phyloP scores from a whole-genome alignment of 2,797 vertebrate species.

The Xenopus petersii region DNA sequence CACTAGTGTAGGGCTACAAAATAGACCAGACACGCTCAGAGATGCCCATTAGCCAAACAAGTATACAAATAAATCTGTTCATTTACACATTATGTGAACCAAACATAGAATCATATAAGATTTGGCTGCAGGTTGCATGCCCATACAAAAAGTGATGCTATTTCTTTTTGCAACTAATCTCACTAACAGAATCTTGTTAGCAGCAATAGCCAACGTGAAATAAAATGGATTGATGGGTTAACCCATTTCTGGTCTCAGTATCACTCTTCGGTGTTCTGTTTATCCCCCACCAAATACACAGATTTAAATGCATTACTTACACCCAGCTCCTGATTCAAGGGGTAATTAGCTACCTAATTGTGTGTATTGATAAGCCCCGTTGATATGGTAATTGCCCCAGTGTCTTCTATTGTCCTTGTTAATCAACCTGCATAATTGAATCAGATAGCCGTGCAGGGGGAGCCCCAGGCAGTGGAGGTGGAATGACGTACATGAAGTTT shows the following conservation, averaged over 20 bases:
- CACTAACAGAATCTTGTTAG: no score
- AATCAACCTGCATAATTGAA: constrained; percentile 40
- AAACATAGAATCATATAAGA: no score
- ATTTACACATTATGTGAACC: no score
- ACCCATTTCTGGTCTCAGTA: neutral
- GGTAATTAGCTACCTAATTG: constrained; percentile 46
- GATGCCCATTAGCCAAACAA: no score
- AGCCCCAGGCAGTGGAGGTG: neutral
- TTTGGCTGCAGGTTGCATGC: no score
- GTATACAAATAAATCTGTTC: no score
- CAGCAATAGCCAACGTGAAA: no score
- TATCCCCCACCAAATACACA: constrained; percentile 4
- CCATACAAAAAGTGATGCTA: no score
- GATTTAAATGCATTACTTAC: constrained; percentile 34
- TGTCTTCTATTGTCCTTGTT: constrained; percentile 29
- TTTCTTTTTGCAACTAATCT: no score
- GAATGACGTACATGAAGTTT: neutral
- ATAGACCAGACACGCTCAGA: no score
- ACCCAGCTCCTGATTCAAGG: constrained; percentile 25
- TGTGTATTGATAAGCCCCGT: constrained; percentile 37
- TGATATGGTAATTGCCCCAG: constrained; percentile 26
- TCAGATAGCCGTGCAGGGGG: constrained; percentile 21
- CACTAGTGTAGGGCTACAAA: no score
- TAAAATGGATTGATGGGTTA: neutral
- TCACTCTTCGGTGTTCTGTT: neutral